Conservation (phyloP, 2,797 vertebrate genomes). For the Micropoecilia bifurca region DNA sequence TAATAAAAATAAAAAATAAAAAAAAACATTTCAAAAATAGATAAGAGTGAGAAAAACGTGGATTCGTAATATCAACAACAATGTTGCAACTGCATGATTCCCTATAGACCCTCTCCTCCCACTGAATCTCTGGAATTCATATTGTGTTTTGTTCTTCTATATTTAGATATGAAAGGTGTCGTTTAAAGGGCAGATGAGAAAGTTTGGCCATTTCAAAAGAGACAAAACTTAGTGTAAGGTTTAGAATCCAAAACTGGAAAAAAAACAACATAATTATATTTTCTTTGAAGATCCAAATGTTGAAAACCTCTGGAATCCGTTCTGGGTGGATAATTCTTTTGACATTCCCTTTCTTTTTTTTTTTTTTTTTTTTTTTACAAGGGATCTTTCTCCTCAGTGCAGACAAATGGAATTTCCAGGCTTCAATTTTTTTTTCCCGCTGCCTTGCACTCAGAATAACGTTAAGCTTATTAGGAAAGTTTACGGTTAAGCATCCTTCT, state of each 20-base stretch:
- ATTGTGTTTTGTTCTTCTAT: background rate
- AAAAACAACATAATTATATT: background rate
- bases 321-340: background rate
- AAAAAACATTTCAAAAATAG: background rate
- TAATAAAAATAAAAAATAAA: background rate
- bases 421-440: background rate
- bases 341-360: conserved; percentile 3
- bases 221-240: background rate
- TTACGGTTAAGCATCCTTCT: conserved; percentile 69
- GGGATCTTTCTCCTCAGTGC: conserved; percentile 29
- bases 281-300: background rate
- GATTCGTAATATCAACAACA: background rate
- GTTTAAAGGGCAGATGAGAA: background rate
- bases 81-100: background rate
- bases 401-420: conserved; percentile 43
- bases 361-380: conserved; percentile 53
- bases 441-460: conserved; percentile 51
- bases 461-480: conserved; percentile 72
- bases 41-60: background rate
- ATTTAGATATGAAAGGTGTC: background rate
- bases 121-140: background rate
- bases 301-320: background rate
- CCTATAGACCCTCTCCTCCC: background rate
- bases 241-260: background rate
- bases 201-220: background rate